Base-by-base conservation (phyloP, 1,140 invertebrate genomes). In the Eulimnadia texana region DNA sequence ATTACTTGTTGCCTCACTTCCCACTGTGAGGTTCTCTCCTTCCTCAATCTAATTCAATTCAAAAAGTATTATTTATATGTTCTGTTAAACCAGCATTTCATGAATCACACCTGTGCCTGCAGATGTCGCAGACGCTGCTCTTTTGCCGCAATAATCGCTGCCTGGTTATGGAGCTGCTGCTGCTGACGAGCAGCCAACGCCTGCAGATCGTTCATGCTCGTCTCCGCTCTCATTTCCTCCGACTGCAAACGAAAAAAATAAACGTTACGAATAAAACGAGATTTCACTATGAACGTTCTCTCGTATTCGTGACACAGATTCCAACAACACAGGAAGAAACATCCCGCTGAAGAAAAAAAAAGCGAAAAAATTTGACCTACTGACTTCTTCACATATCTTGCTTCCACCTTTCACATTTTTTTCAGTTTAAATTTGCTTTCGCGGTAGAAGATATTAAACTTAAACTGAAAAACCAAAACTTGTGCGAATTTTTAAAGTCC, bases 161-260 rank as follows among this genome's bases (percentile, higher is more conserved):
- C 86, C 77, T 92, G 90, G 66, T 84, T 82, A 77, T 95, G 91
- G 72, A 98, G 93, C 80, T 96, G 90, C 74, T 91, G 88, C 77
- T 94, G 91, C 78, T 97, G 92, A 68, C 90, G 80, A 70, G 87
- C 80, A 71, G 92, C 92, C 89, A 96, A 94, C 73, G 90, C 90
- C 80, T 90, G 89, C 77, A 95, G 84, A 82, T 95, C 90, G 74
- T 84, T 82, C 77, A 91, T 79, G 71, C 86, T 89, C 64, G 54
- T 25, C 55, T 50, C 56, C 50, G 49, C 52, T 3, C 53, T 54
- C 60, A 61, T 61, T 54, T 54, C 55, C 23, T 58, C 33, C n/a
- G n/a, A n/a, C 33, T 42, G 33, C 33, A 42, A 42, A 9, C 16
- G 6, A 42, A 42, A 42, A 42, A 16, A 42, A 42, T 42, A 9